Percentiles rank a stretch among this genome's conserved stretches.
Evolutionary conservation across 1,140 invertebrate species (phyloP).

Genomic region (Acromyrmex echinatior): DNA sequence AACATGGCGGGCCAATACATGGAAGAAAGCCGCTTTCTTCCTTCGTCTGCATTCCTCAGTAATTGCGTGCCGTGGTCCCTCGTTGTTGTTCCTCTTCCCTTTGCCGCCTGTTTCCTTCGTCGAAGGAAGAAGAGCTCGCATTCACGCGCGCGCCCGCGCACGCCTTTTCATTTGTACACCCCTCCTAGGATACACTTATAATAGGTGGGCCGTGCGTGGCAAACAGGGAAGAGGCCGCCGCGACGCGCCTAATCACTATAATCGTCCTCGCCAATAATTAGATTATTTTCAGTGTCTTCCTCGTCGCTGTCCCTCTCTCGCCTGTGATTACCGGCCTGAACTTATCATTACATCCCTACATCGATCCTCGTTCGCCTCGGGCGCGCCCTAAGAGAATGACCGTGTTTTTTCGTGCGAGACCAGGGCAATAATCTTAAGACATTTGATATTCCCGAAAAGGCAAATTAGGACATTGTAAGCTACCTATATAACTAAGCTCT

Average conservation of each 20-base stretch:
- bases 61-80: constrained; percentile 68
- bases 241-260: constrained; percentile 77
- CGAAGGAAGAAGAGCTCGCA: constrained; percentile 63
- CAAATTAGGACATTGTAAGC: constrained; percentile 34
- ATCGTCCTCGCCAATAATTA: constrained; percentile 77
- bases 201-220: constrained; percentile 69
- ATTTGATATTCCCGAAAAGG: constrained; percentile 54
- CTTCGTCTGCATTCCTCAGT: constrained; percentile 71
- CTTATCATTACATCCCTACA: constrained; percentile 75
- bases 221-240: constrained; percentile 58
- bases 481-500: neutral
- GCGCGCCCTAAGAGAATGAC: constrained; percentile 51
- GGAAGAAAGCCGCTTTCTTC: constrained; percentile 71
- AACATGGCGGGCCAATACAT: constrained; percentile 48
- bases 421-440: constrained; percentile 25
- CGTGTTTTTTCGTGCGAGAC: constrained; percentile 23
- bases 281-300: constrained; percentile 78
- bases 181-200: constrained; percentile 72
- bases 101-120: constrained; percentile 59
- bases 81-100: constrained; percentile 63
- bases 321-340: constrained; percentile 68
- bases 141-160: constrained; percentile 45
- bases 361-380: constrained; percentile 53
- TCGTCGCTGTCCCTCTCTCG: constrained; percentile 57
- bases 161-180: constrained; percentile 76